A percentile compares a stretch with the other conserved stretches of the same genome.
Evolutionary conservation across 2,797 vertebrate genomes (phyloP).

Genomic region (Pyrocephalus nanus): DNA sequence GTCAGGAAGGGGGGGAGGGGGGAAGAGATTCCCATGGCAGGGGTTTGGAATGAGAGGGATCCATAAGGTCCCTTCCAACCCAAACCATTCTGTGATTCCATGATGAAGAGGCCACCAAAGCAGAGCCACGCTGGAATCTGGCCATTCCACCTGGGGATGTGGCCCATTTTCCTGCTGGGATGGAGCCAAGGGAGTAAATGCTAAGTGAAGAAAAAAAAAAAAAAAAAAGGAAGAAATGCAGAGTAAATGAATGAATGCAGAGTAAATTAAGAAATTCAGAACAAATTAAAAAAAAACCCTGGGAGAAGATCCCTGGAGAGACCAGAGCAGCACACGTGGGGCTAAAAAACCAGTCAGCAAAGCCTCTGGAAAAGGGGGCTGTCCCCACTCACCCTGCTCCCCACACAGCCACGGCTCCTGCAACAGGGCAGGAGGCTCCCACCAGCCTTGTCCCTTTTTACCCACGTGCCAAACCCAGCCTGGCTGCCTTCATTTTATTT

Average conservation of each 20-base stretch:
- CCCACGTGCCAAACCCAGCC: not conserved
- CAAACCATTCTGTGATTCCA: not conserved
- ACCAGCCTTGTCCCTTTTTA: not conserved
- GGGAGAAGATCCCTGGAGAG: not conserved
- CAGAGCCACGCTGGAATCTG: rapidly evolving
- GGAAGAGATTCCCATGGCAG: not conserved
- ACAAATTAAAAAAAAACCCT: not conserved
- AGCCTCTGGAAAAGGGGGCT: not conserved
- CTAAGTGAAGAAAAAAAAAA: no score
- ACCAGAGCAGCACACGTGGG: rapidly evolving
- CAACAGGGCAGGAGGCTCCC: not conserved
- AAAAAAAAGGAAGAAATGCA: no score
- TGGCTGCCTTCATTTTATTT: no score
- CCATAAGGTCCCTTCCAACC: no score
- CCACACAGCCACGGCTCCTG: rapidly evolving
- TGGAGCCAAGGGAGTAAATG: not conserved
- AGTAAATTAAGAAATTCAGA: no score
- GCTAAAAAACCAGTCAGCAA: not conserved
- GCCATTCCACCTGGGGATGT: rapidly evolving
- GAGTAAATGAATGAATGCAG: no score
- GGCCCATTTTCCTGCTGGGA: not conserved
- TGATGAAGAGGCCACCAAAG: not conserved
- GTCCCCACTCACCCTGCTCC: not conserved
- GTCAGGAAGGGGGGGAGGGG: not conserved
- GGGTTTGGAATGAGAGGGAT: not conserved